phyloP scores from a whole-genome alignment of 1,140 invertebrate genomes.

The Eriocheir sinensis region DNA sequence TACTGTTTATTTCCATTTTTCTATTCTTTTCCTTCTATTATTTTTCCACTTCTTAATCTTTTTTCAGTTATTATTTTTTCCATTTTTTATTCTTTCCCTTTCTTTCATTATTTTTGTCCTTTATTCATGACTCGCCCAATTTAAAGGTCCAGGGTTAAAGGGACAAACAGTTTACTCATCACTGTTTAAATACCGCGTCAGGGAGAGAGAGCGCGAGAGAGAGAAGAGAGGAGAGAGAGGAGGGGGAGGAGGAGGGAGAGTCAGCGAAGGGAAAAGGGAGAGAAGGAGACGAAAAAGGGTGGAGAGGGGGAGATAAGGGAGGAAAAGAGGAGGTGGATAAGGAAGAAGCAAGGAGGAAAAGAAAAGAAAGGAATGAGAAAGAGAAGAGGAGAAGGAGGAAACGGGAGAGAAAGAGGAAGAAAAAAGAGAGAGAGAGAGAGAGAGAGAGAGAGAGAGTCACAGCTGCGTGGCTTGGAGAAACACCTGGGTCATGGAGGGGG shows the following conservation, averaged over 20 bases:
- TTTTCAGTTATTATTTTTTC: too few relatives aligned
- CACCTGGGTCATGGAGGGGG: not conserved
- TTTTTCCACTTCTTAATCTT: too few relatives aligned
- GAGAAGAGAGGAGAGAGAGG: not conserved
- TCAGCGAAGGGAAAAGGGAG: not conserved
- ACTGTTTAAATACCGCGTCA: not conserved
- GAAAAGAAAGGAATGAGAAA: too few relatives aligned
- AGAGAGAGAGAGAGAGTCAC: too few relatives aligned
- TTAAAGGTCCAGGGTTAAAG: not conserved
- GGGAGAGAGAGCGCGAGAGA: not conserved
- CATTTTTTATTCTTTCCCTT: too few relatives aligned
- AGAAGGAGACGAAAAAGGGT: too few relatives aligned
- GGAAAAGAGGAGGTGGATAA: not conserved
- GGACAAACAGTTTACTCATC: conserved; percentile 6
- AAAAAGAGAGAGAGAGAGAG: not conserved
- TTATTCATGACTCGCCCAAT: not conserved
- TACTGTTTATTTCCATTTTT: too few relatives aligned
- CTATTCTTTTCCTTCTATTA: too few relatives aligned
- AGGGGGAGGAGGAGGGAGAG: not conserved
- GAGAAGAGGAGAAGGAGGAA: too few relatives aligned
- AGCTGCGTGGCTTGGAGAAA: too few relatives aligned
- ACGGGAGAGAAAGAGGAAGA: not conserved
- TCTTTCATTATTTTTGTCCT: too few relatives aligned
- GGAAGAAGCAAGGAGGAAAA: not conserved
- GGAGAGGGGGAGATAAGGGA: too few relatives aligned